Percentiles rank a stretch among this genome's conserved stretches.
These are phyloP conservation scores for Tachuris rubrigastra DNA, from an alignment of 2,113 vertebrate genomes.

Conservation along the genomic window DNA sequence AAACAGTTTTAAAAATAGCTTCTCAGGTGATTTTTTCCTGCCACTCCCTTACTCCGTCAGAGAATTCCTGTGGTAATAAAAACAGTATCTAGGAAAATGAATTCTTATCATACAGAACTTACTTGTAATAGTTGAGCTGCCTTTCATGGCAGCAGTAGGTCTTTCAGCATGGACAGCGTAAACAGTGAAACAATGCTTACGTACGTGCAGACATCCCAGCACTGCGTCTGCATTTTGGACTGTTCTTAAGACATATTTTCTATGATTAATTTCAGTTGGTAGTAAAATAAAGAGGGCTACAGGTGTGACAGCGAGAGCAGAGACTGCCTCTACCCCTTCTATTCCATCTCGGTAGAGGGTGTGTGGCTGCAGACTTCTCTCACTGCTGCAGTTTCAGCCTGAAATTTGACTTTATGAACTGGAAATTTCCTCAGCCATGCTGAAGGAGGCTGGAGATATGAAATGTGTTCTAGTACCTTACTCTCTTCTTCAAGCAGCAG, in stretches of 20 bases:
- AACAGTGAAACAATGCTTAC: not conserved
- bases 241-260: not conserved
- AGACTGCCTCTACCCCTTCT: not conserved
- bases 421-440: not conserved
- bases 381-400: not conserved
- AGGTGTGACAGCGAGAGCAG: rapidly evolving
- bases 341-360: rapidly evolving
- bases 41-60: not conserved
- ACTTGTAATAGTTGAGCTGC: not conserved
- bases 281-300: not conserved
- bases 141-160: not conserved
- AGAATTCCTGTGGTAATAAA: not conserved
- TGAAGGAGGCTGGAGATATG: not conserved
- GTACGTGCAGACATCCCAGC: not conserved
- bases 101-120: not conserved
- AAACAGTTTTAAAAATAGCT: not conserved
- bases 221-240: not conserved
- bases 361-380: not conserved
- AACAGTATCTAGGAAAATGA: not conserved
- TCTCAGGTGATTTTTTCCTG: not conserved
- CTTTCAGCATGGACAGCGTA: not conserved
- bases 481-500: not conserved
- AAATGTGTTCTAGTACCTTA: not conserved
- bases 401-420: not conserved
- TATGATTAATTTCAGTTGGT: not conserved